Conservation (phyloP, 92 coral and sea anemone genomes). For the Parazoanthus atlanticus region DNA sequence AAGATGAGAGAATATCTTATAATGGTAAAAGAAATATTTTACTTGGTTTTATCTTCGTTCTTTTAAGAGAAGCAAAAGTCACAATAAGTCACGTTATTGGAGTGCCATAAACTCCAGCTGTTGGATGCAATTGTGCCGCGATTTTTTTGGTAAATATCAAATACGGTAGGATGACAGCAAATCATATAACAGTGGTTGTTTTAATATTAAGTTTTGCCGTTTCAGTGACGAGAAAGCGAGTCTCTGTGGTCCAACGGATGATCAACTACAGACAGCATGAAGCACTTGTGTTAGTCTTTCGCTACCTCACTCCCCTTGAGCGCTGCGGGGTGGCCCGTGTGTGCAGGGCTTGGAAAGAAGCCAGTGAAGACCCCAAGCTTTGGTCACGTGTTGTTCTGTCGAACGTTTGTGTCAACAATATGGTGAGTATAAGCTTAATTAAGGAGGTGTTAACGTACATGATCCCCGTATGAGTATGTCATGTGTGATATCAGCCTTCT, state of each 20-base stretch:
- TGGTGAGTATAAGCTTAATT: slow-evolving; percentile 47
- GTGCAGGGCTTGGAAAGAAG: slow-evolving; percentile 81
- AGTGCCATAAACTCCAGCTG: no score
- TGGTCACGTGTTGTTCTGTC: slow-evolving; percentile 71
- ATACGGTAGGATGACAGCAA: no score
- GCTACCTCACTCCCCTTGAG: slow-evolving; percentile 72
- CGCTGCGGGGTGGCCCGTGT: slow-evolving; percentile 85
- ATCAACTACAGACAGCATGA: slow-evolving; percentile 46
- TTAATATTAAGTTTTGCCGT: not conserved
- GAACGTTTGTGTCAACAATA: slow-evolving; percentile 63
- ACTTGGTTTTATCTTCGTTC: no score
- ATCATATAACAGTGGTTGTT: not conserved
- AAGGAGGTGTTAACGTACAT: not conserved
- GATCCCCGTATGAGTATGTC: no score
- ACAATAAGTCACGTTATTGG: no score
- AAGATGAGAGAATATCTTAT: no score
- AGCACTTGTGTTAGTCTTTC: slow-evolving; percentile 66
- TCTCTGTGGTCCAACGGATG: slow-evolving; percentile 17
- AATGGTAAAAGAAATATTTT: no score
- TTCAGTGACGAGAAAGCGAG: slow-evolving; percentile 15
- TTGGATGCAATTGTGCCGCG: no score
- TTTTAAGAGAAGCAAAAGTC: no score
- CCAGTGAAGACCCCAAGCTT: slow-evolving; percentile 76
- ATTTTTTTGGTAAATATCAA: no score
- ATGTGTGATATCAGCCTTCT: no score